phyloP scores from a whole-genome alignment of 1,140 invertebrate genomes.

The Drosophila tristis region DNA sequence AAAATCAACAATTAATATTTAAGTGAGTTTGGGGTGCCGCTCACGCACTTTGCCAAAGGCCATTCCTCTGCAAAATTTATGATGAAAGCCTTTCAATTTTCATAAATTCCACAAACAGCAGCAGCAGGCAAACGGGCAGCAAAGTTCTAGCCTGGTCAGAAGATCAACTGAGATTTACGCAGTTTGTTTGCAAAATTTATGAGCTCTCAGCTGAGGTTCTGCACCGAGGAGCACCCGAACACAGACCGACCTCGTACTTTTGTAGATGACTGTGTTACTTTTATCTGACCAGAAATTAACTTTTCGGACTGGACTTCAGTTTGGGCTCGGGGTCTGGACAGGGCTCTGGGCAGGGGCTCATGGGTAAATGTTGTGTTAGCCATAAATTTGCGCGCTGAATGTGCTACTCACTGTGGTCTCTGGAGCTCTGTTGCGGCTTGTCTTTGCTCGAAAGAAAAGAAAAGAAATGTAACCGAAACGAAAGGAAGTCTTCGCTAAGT shows the following conservation, averaged over 20 bases:
- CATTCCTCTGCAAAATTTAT: slow-evolving; percentile 62
- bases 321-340: no score
- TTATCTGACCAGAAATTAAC: slow-evolving; percentile 65
- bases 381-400: slow-evolving; percentile 57
- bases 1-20: slow-evolving; percentile 66
- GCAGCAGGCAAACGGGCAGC: background rate
- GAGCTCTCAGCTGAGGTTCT: slow-evolving; percentile 30
- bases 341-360: slow-evolving; percentile 14
- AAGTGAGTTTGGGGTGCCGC: slow-evolving; percentile 42
- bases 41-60: slow-evolving; percentile 31
- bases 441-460: slow-evolving; percentile 9
- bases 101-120: slow-evolving; percentile 44
- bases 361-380: slow-evolving; percentile 20
- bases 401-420: slow-evolving; percentile 46
- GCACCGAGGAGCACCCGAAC: background rate
- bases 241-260: background rate
- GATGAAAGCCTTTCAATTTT: slow-evolving; percentile 68
- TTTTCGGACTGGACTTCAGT: slow-evolving; percentile 25
- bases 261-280: slow-evolving; percentile 62
- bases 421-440: background rate
- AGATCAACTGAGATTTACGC: slow-evolving; percentile 66
- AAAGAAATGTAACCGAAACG: slow-evolving; percentile 3
- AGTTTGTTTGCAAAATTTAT: slow-evolving; percentile 64
- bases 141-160: slow-evolving; percentile 23
- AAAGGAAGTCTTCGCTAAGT: slow-evolving; percentile 35